Percentiles rank a stretch among this genome's conserved stretches.
These are phyloP conservation scores for Rhadinocentrus ornatus DNA, from an alignment of 2,797 vertebrate genomes.

Conservation along the genomic window DNA sequence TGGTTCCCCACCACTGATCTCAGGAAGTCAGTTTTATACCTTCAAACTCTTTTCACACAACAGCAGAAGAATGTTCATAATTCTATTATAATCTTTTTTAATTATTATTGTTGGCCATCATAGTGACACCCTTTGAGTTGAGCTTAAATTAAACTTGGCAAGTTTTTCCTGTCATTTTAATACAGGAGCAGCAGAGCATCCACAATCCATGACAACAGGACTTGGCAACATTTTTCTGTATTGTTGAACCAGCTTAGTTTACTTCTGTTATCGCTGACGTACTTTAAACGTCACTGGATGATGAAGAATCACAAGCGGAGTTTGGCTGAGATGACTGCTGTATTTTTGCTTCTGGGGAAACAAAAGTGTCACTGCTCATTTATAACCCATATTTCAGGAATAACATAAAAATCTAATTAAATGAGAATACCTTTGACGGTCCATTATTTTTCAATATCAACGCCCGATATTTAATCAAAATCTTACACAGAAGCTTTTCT, in stretches of 20 bases:
- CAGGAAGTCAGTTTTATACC: not conserved
- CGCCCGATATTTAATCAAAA: not conserved
- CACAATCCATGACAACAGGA: not conserved
- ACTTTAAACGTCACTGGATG: constrained; percentile 28
- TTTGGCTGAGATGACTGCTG: constrained; percentile 19
- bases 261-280: constrained; percentile 27
- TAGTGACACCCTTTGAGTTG: not conserved
- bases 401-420: no score
- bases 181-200: not conserved
- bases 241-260: constrained; percentile 24
- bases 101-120: no score
- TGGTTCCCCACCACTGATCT: no score
- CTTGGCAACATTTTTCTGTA: constrained; percentile 10
- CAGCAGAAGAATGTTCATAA: not conserved
- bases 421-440: no score
- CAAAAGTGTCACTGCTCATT: constrained; percentile 14
- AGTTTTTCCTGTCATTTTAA: constrained; percentile 18
- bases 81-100: no score
- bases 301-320: constrained; percentile 8
- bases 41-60: not conserved
- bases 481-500: constrained; percentile 19
- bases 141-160: constrained; percentile 10
- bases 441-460: not conserved
- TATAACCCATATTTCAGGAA: not conserved
- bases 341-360: constrained; percentile 10